A percentile compares a stretch with the other conserved stretches of the same genome.
phyloP scores from a whole-genome alignment of 2,888 invertebrate genomes.

The Mimachlamys varia region DNA sequence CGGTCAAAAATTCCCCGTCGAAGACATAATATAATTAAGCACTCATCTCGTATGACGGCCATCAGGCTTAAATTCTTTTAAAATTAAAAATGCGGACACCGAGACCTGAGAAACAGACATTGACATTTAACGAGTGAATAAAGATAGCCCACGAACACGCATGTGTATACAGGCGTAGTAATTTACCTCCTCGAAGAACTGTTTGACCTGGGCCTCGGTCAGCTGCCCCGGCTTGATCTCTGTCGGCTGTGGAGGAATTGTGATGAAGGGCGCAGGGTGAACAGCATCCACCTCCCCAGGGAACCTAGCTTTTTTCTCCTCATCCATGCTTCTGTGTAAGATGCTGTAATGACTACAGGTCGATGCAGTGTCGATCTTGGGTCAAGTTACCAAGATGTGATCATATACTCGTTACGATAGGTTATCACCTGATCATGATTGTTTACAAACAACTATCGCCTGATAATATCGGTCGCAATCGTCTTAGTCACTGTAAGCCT shows the following conservation, averaged over 20 bases:
- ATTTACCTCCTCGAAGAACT: conserved; percentile 71
- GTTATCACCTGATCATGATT: not conserved
- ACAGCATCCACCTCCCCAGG: conserved; percentile 52
- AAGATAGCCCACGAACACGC: not conserved
- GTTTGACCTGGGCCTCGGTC: conserved; percentile 64
- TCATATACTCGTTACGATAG: not conserved
- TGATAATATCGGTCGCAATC: not conserved
- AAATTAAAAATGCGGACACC: too few relatives aligned
- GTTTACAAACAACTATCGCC: not conserved
- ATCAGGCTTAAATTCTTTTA: too few relatives aligned
- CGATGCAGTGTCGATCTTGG: not conserved
- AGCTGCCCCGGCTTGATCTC: conserved; percentile 72
- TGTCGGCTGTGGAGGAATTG: conserved; percentile 60
- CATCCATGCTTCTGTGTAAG: not conserved
- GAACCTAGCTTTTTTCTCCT: not conserved
- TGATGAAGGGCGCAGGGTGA: conserved; percentile 61
- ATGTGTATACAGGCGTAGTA: not conserved
- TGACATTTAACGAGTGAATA: too few relatives aligned
- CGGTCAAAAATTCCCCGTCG: too few relatives aligned
- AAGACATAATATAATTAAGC: too few relatives aligned
- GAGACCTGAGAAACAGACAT: too few relatives aligned
- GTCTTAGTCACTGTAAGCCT: not conserved
- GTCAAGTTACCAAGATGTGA: too few relatives aligned
- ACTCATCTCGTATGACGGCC: too few relatives aligned
- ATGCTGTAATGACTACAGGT: not conserved